Percentiles rank a stretch among this genome's conserved stretches.
Evolutionary conservation across 1,140 invertebrate genomes (phyloP).

Genomic region (Zeugodacus cucurbitae): DNA sequence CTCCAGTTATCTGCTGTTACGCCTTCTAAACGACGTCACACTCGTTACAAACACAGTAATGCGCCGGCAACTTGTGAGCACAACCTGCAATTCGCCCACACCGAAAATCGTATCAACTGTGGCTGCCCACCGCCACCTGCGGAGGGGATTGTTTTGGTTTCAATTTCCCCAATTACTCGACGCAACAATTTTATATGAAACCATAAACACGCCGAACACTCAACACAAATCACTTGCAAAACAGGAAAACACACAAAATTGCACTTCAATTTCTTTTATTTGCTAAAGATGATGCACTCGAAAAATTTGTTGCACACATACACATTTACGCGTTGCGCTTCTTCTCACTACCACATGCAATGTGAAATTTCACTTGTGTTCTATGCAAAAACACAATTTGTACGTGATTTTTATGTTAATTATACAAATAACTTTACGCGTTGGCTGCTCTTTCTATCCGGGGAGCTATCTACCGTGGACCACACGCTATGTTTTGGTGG

Average conservation of each 20-base stretch:
- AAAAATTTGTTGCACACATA: not conserved
- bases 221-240: not conserved
- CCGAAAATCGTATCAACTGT: not conserved
- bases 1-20: not conserved
- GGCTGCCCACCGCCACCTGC: not conserved
- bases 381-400: not conserved
- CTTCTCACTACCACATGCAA: not conserved
- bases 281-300: not conserved
- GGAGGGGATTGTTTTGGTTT: constrained; percentile 32
- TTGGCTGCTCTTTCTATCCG: not conserved
- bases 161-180: constrained; percentile 19
- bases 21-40: not conserved
- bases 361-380: not conserved
- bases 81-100: not conserved
- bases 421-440: not conserved
- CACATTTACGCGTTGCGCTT: not conserved
- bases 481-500: not conserved
- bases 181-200: not conserved
- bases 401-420: not conserved
- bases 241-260: not conserved
- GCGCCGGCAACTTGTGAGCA: not conserved
- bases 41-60: not conserved
- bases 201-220: not conserved
- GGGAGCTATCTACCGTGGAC: not conserved
- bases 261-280: not conserved